A percentile compares a stretch with the other conserved stretches of the same genome.
phyloP scores from a whole-genome alignment of 2,888 invertebrate species.

The Lymantria dispar region DNA sequence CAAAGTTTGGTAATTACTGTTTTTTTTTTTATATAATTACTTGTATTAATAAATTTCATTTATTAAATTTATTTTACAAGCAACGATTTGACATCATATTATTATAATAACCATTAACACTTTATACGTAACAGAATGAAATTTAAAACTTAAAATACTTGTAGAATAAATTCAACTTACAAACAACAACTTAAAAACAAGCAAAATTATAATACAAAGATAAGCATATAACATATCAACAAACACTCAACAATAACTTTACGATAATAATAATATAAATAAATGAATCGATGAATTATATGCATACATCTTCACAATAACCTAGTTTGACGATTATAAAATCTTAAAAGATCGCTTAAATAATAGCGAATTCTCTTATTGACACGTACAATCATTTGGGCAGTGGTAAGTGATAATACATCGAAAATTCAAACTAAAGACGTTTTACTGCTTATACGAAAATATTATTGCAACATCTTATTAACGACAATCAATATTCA shows the following conservation, averaged over 20 bases:
- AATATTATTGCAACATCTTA: not conserved
- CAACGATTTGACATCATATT: slow-evolving; percentile 10
- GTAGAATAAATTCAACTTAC: slow-evolving; percentile 32
- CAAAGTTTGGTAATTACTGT: not conserved
- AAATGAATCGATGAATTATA: slow-evolving; percentile 41
- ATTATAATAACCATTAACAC: too few relatives aligned
- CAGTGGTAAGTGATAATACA: slow-evolving; percentile 12
- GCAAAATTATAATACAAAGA: slow-evolving; percentile 16
- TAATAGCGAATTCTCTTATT: slow-evolving; percentile 37
- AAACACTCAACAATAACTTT: slow-evolving; percentile 39
- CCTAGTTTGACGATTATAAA: slow-evolving; percentile 47
- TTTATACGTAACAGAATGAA: too few relatives aligned
- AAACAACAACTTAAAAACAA: too few relatives aligned
- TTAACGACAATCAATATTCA: not conserved
- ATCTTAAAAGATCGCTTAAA: slow-evolving; percentile 38
- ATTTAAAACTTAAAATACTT: slow-evolving; percentile 4
- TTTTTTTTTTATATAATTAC: too few relatives aligned
- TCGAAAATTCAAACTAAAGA: not conserved
- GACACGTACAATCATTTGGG: slow-evolving; percentile 22
- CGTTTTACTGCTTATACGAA: not conserved
- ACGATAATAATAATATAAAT: slow-evolving; percentile 40
- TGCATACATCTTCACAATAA: slow-evolving; percentile 46
- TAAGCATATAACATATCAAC: slow-evolving; percentile 36
- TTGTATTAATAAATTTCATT: slow-evolving; percentile 37
- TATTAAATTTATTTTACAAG: slow-evolving; percentile 45